phyloP scores from a whole-genome alignment of 2,888 invertebrate species.

The Sphaerophoria rueppellii region DNA sequence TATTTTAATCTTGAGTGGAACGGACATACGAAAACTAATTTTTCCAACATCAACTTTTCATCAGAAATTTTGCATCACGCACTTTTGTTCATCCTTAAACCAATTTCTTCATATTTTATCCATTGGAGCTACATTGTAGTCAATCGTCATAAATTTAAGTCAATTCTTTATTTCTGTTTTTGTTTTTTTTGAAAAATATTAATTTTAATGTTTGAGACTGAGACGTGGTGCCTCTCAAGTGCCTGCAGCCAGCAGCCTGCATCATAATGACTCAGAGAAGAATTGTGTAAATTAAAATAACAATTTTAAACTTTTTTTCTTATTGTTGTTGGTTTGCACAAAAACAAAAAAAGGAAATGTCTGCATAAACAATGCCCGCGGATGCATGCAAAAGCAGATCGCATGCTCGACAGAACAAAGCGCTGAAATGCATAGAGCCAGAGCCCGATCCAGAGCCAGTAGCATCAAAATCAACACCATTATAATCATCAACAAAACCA shows the following conservation, averaged over 20 bases:
- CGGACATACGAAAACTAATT: too few relatives aligned
- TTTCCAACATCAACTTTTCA: too few relatives aligned
- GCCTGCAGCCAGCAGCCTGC: slow-evolving; percentile 36
- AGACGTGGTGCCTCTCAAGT: slow-evolving; percentile 35
- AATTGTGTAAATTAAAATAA: slow-evolving; percentile 70
- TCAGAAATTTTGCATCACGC: slow-evolving; percentile 56
- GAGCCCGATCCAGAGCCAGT: slow-evolving; percentile 34
- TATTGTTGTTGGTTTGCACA: slow-evolving; percentile 13
- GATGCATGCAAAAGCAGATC: slow-evolving; percentile 70
- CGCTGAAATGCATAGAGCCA: slow-evolving; percentile 55
- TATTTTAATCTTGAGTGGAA: too few relatives aligned
- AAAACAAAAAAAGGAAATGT: slow-evolving; percentile 51
- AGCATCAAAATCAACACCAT: slow-evolving; percentile 59
- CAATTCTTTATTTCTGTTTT: slow-evolving; percentile 46
- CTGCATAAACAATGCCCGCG: slow-evolving; percentile 69
- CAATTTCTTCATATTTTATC: slow-evolving; percentile 19
- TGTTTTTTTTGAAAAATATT: slow-evolving; percentile 14
- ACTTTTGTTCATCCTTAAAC: slow-evolving; percentile 51
- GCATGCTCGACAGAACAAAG: slow-evolving; percentile 72
- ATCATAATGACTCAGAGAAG: slow-evolving; percentile 58
- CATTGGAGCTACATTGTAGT: slow-evolving; percentile 44
- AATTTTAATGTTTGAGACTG: slow-evolving; percentile 27
- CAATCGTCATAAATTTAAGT: slow-evolving; percentile 58
- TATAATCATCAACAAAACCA: slow-evolving; percentile 54
- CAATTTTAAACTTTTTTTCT: slow-evolving; percentile 36